These are phyloP conservation scores for Hydroisotoma schaefferi DNA, from an alignment of 2,888 invertebrate genomes.

Conservation along the genomic window DNA sequence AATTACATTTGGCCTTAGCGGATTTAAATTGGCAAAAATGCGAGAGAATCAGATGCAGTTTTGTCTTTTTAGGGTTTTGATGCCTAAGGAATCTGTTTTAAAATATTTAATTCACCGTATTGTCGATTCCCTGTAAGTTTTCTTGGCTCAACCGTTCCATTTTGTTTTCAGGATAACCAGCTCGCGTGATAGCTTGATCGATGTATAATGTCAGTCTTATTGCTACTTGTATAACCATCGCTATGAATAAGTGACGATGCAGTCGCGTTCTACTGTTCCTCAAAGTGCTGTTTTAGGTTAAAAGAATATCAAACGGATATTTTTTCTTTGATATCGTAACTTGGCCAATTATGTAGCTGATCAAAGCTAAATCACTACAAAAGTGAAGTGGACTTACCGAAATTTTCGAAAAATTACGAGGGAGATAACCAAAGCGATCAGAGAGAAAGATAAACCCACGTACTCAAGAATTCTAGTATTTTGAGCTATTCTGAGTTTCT, in stretches of 20 bases:
- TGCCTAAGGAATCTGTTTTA: background rate
- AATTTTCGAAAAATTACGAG: constrained; percentile 76
- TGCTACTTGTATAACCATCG: constrained; percentile 73
- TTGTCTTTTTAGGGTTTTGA: background rate
- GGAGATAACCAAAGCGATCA: constrained; percentile 69
- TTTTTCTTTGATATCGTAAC: too few species aligned
- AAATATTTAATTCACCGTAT: constrained; percentile 59
- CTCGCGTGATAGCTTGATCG: constrained; percentile 63
- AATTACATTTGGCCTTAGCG: too few species aligned
- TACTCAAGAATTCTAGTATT: constrained; percentile 73
- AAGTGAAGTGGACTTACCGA: constrained; percentile 60
- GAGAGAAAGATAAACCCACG: constrained; percentile 71
- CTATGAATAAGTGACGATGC: constrained; percentile 78
- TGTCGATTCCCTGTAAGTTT: constrained; percentile 59
- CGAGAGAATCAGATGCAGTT: background rate
- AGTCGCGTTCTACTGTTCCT: constrained; percentile 79
- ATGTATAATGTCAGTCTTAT: constrained; percentile 70
- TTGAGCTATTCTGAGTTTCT: constrained; percentile 65
- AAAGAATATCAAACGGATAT: too few species aligned
- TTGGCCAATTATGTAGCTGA: background rate
- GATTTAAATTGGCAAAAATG: constrained; percentile 10
- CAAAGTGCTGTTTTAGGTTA: constrained; percentile 71
- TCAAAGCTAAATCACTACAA: constrained; percentile 37
- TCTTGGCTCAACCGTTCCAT: background rate
- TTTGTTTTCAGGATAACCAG: constrained; percentile 41